A percentile compares a stretch with the other conserved stretches of the same genome.
Conservation (phyloP, 2,888 invertebrate species). For the Drepanosiphum platanoidis region DNA sequence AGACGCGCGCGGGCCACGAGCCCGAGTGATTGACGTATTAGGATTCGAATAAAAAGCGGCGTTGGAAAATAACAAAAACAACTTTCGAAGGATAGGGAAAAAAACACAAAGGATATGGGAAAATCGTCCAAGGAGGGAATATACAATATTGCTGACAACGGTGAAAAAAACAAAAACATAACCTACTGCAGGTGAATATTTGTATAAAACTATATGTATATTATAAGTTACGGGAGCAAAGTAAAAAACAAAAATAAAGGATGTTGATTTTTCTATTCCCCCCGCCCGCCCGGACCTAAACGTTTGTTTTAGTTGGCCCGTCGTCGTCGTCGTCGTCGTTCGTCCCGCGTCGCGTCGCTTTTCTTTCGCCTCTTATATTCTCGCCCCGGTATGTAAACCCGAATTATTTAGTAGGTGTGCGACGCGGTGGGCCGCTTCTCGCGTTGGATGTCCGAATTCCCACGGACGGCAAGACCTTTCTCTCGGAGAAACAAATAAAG, state of each 20-base stretch:
- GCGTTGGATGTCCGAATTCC: conserved; percentile 57
- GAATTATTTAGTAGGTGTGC: conserved; percentile 57
- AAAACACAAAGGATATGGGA: conserved; percentile 6
- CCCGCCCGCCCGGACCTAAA: background rate
- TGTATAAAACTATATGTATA: background rate
- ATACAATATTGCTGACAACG: conserved; percentile 54
- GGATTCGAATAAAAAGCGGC: conserved; percentile 40
- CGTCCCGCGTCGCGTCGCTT: no score
- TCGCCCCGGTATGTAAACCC: background rate
- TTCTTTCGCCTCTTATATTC: no score
- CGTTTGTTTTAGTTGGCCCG: conserved; percentile 21
- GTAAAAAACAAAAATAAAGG: conserved; percentile 14
- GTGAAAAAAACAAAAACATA: no score
- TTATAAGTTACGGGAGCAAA: conserved; percentile 22
- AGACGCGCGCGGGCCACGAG: background rate
- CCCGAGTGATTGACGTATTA: conserved; percentile 57
- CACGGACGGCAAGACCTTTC: conserved; percentile 51
- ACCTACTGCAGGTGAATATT: conserved; percentile 11
- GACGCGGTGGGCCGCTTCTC: conserved; percentile 17
- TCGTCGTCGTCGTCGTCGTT: background rate
- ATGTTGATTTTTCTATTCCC: conserved; percentile 8
- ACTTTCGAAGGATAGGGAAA: background rate
- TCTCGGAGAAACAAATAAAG: conserved; percentile 42
- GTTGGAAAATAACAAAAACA: conserved; percentile 38
- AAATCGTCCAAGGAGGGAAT: background rate